Evolutionary conservation across 2,113 vertebrate species (phyloP).

Genomic region (Geococcyx californianus): DNA sequence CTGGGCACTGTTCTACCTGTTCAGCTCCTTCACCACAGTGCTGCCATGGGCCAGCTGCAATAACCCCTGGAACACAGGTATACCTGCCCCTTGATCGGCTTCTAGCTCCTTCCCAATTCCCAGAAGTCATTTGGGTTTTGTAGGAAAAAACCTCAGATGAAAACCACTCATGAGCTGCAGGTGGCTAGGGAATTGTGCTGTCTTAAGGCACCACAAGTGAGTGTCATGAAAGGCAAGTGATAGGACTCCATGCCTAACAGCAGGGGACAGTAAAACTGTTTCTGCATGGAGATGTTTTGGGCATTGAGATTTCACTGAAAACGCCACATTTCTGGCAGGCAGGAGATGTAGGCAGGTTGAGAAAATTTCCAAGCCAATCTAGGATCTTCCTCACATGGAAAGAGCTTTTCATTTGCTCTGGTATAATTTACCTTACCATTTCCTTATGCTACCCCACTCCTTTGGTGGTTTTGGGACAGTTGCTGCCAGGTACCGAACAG

Average conservation of each 20-base stretch:
- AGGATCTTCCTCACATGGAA: not conserved
- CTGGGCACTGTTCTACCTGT: slow-evolving; percentile 91
- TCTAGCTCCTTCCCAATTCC: not conserved
- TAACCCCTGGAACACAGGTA: slow-evolving; percentile 92
- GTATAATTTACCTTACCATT: not conserved
- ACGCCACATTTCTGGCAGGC: not conserved
- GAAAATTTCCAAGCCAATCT: not conserved
- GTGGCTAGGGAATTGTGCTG: not conserved
- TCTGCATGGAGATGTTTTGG: not conserved
- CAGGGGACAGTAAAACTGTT: not conserved
- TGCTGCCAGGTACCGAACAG: not conserved
- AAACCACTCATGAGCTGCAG: not conserved
- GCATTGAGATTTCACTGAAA: not conserved
- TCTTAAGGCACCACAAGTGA: not conserved
- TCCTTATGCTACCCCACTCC: not conserved
- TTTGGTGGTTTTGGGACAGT: not conserved
- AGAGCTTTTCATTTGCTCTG: not conserved
- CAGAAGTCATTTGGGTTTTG: not conserved
- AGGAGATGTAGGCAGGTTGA: not conserved
- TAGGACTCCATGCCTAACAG: not conserved
- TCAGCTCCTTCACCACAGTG: slow-evolving; percentile 82
- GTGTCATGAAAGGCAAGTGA: not conserved
- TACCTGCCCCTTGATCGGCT: not conserved
- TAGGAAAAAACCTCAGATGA: not conserved
- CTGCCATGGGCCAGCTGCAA: slow-evolving; percentile 89